These are phyloP conservation scores for Scalopus aquaticus DNA, from an alignment of 2,113 vertebrate genomes.

Conservation along the genomic window DNA sequence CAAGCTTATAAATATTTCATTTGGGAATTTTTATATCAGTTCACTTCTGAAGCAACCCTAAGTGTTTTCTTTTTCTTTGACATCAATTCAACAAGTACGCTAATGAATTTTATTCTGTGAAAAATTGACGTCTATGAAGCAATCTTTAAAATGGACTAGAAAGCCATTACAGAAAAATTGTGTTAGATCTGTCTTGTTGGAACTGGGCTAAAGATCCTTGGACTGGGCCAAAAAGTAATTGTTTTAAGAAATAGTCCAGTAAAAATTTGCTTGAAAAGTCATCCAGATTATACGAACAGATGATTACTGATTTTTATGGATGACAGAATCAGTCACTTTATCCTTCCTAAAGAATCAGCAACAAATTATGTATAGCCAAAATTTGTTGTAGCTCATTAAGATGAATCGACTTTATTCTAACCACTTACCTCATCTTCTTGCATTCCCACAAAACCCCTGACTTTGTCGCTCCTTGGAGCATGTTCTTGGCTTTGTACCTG, in stretches of 20 bases:
- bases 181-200: not conserved
- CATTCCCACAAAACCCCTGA: not conserved
- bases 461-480: not conserved
- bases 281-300: not conserved
- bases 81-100: not conserved
- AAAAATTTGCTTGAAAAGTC: not conserved
- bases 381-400: not conserved
- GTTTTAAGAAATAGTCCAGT: not conserved
- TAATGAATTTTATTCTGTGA: not conserved
- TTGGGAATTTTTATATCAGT: conserved; percentile 69
- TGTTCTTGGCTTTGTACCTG: not conserved
- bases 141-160: not conserved
- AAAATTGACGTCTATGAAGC: not conserved
- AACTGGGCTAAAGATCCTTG: not conserved
- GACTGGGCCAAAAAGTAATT: not conserved
- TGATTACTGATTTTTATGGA: not conserved
- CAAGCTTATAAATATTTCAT: conserved; percentile 73
- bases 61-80: conserved; percentile 6
- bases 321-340: not conserved
- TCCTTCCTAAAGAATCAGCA: not conserved
- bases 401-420: not conserved
- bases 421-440: not conserved
- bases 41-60: conserved; percentile 56
- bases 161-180: not conserved
- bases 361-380: not conserved